A percentile compares a stretch with the other conserved stretches of the same genome.
These are phyloP conservation scores for Stictonetta naevosa DNA, from an alignment of 2,113 vertebrate genomes.

Conservation along the genomic window DNA sequence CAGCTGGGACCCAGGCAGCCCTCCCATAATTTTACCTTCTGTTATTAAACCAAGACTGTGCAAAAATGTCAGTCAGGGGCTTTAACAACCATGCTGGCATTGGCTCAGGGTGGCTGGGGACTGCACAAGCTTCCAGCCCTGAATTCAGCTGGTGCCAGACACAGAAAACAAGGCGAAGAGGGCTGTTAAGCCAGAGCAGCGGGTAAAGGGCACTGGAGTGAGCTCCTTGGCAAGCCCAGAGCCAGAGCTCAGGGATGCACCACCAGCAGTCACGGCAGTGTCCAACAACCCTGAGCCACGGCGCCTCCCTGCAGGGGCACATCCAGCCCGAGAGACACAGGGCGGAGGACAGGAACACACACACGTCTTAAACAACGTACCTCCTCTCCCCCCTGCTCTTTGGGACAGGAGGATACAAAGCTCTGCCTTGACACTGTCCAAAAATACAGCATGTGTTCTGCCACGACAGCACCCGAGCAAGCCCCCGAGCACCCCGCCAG, in stretches of 20 bases:
- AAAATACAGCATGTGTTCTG: not conserved
- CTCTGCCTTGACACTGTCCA: not conserved
- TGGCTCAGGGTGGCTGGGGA: not conserved
- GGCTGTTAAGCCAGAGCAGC: not conserved
- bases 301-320: accelerated
- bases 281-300: not conserved
- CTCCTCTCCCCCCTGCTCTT: not conserved
- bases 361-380: accelerated
- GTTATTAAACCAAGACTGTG: not conserved
- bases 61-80: accelerated
- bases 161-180: not conserved
- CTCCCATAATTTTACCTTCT: not conserved
- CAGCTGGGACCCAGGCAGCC: not conserved
- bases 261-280: not conserved
- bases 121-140: not conserved
- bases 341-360: not conserved
- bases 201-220: not conserved
- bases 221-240: not conserved
- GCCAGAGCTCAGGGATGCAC: not conserved
- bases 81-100: not conserved
- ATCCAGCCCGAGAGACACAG: not conserved
- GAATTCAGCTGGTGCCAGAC: not conserved
- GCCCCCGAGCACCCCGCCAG: not conserved
- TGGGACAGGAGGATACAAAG: not conserved
- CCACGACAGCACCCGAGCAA: not conserved